Evolutionary conservation across 2,888 invertebrate genomes (phyloP), one percentile per base, ranked within the genome.

Genomic region (Zaprionus bogoriensis): DNA sequence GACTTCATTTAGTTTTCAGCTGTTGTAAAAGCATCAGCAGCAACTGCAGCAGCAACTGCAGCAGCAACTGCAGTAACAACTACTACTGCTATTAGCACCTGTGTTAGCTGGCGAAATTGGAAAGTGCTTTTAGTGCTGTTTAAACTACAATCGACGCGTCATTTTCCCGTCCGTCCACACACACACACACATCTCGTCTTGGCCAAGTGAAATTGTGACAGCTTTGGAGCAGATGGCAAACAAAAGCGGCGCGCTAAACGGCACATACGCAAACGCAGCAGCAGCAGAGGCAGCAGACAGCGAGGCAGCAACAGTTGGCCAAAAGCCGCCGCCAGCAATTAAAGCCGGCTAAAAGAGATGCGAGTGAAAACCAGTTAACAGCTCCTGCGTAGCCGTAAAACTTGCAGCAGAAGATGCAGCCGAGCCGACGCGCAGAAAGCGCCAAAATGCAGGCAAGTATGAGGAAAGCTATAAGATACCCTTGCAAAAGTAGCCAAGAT

Each of bases 171-270:
- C 42, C 28, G 41, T 30, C 42, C 14, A 1, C 12, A 10, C 14
- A 7, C 14, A 27, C 7, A 41, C 53, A 41, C 46, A 47, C 45
- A 28, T 30, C 14, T 39, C 68, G 68, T 65, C 62, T 69, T 57
- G 62, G 54, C 69, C 61, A 75, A 74, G 74, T 75, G 74, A 75
- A 75, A 75, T 75, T 75, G 73, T 75, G 74, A 75, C 76, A 73
- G 69, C 73, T 73, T 65, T 45, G 46, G 76, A 75, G 76, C 74
- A 75, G 73, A 66, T 73, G 20, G 55, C 60, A 68, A 61, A 66
- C 59, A 53, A 65, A 48, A 45, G 64, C 53, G 32, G 50, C 61
- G 44, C 25, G 54, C 54, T 61, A 68, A 66, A 52, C 52, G 58
- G 51, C 64, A 50, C 54, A 51, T 50, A 64, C 65, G 64, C 65